Percentiles rank a stretch among this genome's conserved stretches.
Evolutionary conservation across 1,140 invertebrate species (phyloP).

Genomic region (Dendrolimus kikuchii): DNA sequence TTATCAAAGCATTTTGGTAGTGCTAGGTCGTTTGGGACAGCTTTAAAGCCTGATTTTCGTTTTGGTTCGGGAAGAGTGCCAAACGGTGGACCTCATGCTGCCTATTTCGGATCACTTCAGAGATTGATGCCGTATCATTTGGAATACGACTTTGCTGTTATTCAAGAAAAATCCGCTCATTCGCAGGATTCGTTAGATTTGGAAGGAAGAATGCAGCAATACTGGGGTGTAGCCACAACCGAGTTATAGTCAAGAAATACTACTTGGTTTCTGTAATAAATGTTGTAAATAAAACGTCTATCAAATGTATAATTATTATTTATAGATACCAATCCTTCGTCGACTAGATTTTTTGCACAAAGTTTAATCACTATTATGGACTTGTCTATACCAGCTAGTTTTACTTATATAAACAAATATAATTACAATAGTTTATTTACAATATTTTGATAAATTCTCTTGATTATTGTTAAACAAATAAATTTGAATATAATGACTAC

Average conservation of each 20-base stretch:
- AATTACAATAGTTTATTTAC: constrained; percentile 46
- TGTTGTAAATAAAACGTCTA: constrained; percentile 61
- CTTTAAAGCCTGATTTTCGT: constrained; percentile 60
- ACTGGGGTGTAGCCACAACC: constrained; percentile 90
- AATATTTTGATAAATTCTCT: constrained; percentile 37
- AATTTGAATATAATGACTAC: constrained; percentile 2
- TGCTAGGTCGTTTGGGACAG: constrained; percentile 75
- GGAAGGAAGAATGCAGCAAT: constrained; percentile 87
- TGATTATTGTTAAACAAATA: background rate
- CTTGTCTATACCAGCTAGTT: constrained; percentile 26
- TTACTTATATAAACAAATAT: constrained; percentile 33
- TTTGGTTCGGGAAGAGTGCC: constrained; percentile 62
- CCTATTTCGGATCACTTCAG: constrained; percentile 88
- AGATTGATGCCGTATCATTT: constrained; percentile 88
- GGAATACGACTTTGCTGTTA: constrained; percentile 87
- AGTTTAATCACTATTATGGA: constrained; percentile 44
- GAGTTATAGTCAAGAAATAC: constrained; percentile 74
- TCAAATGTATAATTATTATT: constrained; percentile 54
- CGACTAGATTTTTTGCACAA: constrained; percentile 70
- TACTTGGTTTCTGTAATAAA: constrained; percentile 2
- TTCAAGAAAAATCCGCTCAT: constrained; percentile 79
- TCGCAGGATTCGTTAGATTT: constrained; percentile 82
- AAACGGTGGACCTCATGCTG: constrained; percentile 85
- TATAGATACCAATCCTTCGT: constrained; percentile 62
- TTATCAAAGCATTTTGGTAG: constrained; percentile 85